Conservation (phyloP, 2,113 vertebrate genomes). For the Sceloporus undulatus region DNA sequence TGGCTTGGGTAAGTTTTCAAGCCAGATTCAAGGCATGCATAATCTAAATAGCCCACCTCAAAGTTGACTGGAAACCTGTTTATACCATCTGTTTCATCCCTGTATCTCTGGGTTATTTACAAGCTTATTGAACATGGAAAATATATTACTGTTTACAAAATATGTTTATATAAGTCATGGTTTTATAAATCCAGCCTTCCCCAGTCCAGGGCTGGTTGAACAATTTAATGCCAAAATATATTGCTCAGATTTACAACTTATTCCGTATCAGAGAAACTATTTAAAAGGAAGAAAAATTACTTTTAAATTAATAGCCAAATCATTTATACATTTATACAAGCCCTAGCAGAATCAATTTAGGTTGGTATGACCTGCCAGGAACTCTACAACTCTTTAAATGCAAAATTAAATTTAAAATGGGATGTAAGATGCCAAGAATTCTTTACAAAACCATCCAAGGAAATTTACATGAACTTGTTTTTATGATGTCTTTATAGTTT, state of each 20-base stretch:
- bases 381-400: slow-evolving; percentile 55
- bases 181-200: slow-evolving; percentile 22
- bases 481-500: slow-evolving; percentile 49
- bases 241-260: slow-evolving; percentile 1
- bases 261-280: neutral
- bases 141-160: slow-evolving; percentile 55
- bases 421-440: slow-evolving; percentile 41
- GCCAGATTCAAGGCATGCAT: too few relatives aligned
- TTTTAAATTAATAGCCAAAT: slow-evolving; percentile 37
- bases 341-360: slow-evolving; percentile 26
- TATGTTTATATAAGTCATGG: slow-evolving; percentile 32
- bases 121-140: slow-evolving; percentile 45
- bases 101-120: slow-evolving; percentile 52
- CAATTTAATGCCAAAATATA: slow-evolving; percentile 12
- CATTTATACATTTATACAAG: slow-evolving; percentile 50
- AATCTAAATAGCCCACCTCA: too few relatives aligned
- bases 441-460: slow-evolving; percentile 55
- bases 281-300: neutral
- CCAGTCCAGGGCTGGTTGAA: neutral
- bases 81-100: slow-evolving; percentile 18
- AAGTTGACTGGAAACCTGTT: too few relatives aligned
- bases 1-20: too few relatives aligned
- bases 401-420: slow-evolving; percentile 68
- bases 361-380: slow-evolving; percentile 57
- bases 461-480: slow-evolving; percentile 62